Evolutionary conservation across 2,113 vertebrate genomes (phyloP).

Genomic region (Anguilla japonica): DNA sequence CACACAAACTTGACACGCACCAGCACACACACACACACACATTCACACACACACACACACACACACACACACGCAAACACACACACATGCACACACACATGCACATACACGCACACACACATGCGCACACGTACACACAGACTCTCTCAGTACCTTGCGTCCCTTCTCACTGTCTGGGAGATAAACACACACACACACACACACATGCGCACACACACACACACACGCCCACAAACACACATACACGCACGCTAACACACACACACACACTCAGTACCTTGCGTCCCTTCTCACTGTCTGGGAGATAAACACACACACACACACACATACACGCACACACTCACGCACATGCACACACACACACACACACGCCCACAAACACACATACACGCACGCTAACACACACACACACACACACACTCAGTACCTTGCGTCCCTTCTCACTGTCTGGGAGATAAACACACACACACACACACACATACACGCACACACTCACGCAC

Average conservation of each 20-base stretch:
- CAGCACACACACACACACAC: not conserved
- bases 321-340: not conserved
- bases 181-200: no score
- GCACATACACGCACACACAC: not conserved
- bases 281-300: slow-evolving; percentile 46
- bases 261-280: no score
- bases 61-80: not conserved
- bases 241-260: no score
- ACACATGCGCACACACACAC: no score
- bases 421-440: no score
- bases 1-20: not conserved
- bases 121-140: not conserved
- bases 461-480: no score
- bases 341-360: no score
- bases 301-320: slow-evolving; percentile 75
- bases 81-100: not conserved
- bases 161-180: no score
- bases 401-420: not conserved
- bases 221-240: no score
- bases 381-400: not conserved
- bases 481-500: no score
- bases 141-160: no score
- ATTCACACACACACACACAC: not conserved
- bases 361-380: not conserved
- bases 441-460: no score